These are phyloP conservation scores for Oscheius onirici DNA, from an alignment of 2,888 invertebrate species.

Conservation along the genomic window DNA sequence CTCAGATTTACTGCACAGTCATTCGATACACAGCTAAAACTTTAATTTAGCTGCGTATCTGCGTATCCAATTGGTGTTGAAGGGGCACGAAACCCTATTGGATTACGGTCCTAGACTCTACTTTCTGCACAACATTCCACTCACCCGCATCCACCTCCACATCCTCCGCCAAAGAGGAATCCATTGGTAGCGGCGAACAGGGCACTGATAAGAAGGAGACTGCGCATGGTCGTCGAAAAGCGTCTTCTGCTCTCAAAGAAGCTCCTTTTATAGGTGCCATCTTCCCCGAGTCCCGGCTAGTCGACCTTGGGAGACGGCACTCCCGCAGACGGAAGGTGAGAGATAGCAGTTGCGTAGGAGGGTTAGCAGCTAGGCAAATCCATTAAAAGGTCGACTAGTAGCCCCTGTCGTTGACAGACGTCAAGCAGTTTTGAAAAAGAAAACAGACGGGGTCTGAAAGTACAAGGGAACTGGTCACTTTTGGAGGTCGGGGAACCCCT, in stretches of 20 bases:
- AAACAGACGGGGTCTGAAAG: too few species aligned
- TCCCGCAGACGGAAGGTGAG: conserved; percentile 22
- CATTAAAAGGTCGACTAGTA: conserved; percentile 20
- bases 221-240: conserved; percentile 15
- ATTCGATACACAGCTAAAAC: too few species aligned
- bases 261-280: conserved; percentile 19
- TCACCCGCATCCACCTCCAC: conserved; percentile 22
- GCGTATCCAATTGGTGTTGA: too few species aligned
- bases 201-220: conserved; percentile 1
- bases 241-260: background rate
- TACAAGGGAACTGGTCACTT: too few species aligned
- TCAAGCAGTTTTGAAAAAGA: background rate
- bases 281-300: background rate
- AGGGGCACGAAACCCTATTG: too few species aligned
- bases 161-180: conserved; percentile 19
- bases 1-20: too few species aligned
- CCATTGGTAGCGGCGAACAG: background rate
- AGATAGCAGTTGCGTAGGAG: conserved; percentile 4
- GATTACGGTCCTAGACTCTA: too few species aligned
- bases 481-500: too few species aligned
- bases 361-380: conserved; percentile 9
- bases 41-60: too few species aligned
- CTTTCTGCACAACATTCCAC: too few species aligned
- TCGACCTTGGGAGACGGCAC: background rate
- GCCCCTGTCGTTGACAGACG: conserved; percentile 19